Evolutionary conservation across 2,113 vertebrate genomes (phyloP).

Genomic region (Caranx ignobilis): DNA sequence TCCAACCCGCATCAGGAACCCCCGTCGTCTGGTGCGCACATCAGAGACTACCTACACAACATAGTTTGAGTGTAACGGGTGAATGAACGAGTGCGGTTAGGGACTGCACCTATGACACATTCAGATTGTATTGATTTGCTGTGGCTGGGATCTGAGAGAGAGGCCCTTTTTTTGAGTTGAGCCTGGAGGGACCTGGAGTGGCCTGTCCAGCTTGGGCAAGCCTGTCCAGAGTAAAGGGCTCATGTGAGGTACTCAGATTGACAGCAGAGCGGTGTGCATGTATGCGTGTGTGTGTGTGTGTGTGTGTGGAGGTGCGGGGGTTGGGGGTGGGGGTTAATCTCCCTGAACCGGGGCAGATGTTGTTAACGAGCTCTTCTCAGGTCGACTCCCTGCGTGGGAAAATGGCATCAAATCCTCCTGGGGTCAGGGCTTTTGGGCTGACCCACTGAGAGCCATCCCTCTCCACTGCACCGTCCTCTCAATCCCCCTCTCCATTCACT

Average conservation of each 20-base stretch:
- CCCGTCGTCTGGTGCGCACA: slow-evolving; percentile 14
- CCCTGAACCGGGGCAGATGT: slow-evolving; percentile 88
- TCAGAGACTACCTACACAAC: slow-evolving; percentile 36
- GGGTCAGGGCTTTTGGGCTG: slow-evolving; percentile 85
- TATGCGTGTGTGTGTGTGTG: slow-evolving; percentile 54
- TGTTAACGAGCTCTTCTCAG: slow-evolving; percentile 87
- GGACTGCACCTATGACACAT: slow-evolving; percentile 40
- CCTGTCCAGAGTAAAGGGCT: slow-evolving; percentile 72
- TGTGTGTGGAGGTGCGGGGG: slow-evolving; percentile 73
- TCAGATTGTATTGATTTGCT: slow-evolving; percentile 61
- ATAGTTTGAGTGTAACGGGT: slow-evolving; percentile 48
- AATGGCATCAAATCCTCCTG: slow-evolving; percentile 86
- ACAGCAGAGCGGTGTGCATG: slow-evolving; percentile 71
- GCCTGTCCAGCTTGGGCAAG: slow-evolving; percentile 59
- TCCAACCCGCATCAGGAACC: slow-evolving; percentile 58
- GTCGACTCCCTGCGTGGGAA: slow-evolving; percentile 87
- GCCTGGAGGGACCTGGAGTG: slow-evolving; percentile 58
- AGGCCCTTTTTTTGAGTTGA: slow-evolving; percentile 38
- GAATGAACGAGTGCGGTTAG: slow-evolving; percentile 9
- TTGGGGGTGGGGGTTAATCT: slow-evolving; percentile 81
- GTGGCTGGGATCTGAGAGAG: slow-evolving; percentile 56
- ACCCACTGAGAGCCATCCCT: slow-evolving; percentile 83
- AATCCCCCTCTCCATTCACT: slow-evolving; percentile 58
- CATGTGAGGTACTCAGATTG: slow-evolving; percentile 75
- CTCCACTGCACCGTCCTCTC: slow-evolving; percentile 66